Evolutionary conservation across 2,113 vertebrate genomes (phyloP).

Genomic region (Myanophis thanlyinensis): DNA sequence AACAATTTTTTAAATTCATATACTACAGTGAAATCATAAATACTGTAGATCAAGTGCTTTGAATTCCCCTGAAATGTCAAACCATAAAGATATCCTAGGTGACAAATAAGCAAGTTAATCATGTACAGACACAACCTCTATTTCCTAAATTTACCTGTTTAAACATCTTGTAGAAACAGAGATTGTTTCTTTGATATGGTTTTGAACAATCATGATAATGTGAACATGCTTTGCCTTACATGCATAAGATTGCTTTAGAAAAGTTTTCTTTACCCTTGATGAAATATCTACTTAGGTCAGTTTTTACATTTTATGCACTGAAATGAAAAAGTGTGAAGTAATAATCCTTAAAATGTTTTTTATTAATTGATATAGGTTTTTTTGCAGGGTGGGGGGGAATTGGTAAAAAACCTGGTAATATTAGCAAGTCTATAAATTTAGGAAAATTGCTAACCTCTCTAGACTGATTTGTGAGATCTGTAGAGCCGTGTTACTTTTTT

Average conservation of each 20-base stretch:
- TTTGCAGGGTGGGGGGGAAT: neutral
- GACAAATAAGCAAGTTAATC: neutral
- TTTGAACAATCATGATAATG: neutral
- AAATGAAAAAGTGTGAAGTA: neutral
- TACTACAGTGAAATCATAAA: neutral
- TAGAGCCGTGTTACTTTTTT: neutral
- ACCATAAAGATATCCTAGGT: neutral
- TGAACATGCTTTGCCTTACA: neutral
- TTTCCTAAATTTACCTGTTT: neutral
- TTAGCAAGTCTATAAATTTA: neutral
- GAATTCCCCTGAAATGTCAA: neutral
- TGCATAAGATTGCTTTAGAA: neutral
- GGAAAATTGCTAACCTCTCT: neutral
- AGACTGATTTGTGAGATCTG: neutral
- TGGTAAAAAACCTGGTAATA: neutral
- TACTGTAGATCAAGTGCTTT: neutral
- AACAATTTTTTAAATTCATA: neutral
- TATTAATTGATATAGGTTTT: neutral
- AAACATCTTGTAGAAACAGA: neutral
- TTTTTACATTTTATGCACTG: neutral
- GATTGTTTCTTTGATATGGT: neutral
- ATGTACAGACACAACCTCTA: neutral
- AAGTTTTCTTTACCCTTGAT: neutral
- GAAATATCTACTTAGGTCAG: neutral
- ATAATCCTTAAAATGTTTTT: neutral